A percentile compares a stretch with the other conserved stretches of the same genome.
phyloP scores from a whole-genome alignment of 2,888 invertebrate species.

The Molanna angustata region DNA sequence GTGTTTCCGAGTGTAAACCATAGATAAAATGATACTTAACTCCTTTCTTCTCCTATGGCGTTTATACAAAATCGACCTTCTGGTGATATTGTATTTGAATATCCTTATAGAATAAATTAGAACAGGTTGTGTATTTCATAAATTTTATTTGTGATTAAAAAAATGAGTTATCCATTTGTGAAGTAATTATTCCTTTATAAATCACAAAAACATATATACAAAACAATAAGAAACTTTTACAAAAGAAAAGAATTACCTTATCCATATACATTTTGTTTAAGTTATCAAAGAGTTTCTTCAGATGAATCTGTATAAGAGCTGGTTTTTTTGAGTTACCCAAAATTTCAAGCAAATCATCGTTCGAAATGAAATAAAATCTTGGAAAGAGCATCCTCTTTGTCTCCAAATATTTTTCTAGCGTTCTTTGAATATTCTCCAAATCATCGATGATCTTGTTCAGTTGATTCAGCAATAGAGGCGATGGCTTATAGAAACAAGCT shows the following conservation, averaged over 20 bases:
- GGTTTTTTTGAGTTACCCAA: slow-evolving; percentile 84
- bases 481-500: slow-evolving; percentile 60
- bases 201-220: too few species aligned
- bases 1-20: too few species aligned
- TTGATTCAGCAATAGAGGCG: slow-evolving; percentile 62
- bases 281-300: slow-evolving; percentile 88
- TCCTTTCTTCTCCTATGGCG: too few species aligned
- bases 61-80: too few species aligned
- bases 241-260: slow-evolving; percentile 49
- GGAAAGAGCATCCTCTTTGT: slow-evolving; percentile 87
- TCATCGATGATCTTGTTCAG: slow-evolving; percentile 71
- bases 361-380: slow-evolving; percentile 64
- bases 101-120: too few species aligned
- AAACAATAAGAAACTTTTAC: neutral
- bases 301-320: slow-evolving; percentile 77
- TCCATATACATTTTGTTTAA: slow-evolving; percentile 69
- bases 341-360: slow-evolving; percentile 74
- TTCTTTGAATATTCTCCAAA: slow-evolving; percentile 77
- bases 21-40: too few species aligned
- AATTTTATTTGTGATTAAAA: too few species aligned
- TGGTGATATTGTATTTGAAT: too few species aligned
- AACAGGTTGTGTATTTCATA: too few species aligned
- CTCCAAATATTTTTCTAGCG: slow-evolving; percentile 83
- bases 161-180: too few species aligned
- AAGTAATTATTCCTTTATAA: too few species aligned